These are phyloP conservation scores for Cryptotermes secundus DNA, from an alignment of 1,140 invertebrate species.

Conservation along the genomic window DNA sequence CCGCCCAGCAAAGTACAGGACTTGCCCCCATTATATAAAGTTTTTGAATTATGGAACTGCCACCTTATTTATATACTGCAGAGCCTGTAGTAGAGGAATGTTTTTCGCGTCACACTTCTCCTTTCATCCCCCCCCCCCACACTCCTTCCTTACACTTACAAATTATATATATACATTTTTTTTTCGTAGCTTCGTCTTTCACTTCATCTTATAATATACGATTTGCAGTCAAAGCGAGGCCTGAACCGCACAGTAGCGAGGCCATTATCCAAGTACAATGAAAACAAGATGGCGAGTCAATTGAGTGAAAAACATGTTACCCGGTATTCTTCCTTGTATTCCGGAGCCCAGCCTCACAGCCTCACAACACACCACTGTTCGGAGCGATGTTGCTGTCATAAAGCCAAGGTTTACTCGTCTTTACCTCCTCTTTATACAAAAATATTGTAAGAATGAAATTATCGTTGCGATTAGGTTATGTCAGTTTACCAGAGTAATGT, in stretches of 20 bases:
- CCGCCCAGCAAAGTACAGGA: neutral
- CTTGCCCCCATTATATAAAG: constrained; percentile 3
- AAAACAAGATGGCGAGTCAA: neutral
- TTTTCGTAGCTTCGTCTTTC: neutral
- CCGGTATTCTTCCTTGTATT: neutral
- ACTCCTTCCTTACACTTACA: neutral
- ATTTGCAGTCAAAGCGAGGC: neutral
- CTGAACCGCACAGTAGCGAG: neutral
- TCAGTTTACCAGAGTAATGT: no score
- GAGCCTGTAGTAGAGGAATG: neutral
- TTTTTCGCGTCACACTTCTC: neutral
- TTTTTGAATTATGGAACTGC: constrained; percentile 6
- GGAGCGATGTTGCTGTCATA: neutral
- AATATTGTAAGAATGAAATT: no score
- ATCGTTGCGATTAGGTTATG: no score
- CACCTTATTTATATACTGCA: neutral
- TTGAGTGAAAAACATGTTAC: constrained; percentile 8
- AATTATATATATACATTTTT: neutral
- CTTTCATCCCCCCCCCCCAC: neutral
- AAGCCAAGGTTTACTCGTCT: no score
- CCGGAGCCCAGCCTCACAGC: no score
- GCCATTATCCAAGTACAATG: neutral
- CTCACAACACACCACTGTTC: neutral
- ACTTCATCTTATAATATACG: neutral
- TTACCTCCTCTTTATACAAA: no score